Base-by-base conservation (phyloP, 35 echinoderm and acorn worm species). In the Heliocidaris tuberculata region DNA sequence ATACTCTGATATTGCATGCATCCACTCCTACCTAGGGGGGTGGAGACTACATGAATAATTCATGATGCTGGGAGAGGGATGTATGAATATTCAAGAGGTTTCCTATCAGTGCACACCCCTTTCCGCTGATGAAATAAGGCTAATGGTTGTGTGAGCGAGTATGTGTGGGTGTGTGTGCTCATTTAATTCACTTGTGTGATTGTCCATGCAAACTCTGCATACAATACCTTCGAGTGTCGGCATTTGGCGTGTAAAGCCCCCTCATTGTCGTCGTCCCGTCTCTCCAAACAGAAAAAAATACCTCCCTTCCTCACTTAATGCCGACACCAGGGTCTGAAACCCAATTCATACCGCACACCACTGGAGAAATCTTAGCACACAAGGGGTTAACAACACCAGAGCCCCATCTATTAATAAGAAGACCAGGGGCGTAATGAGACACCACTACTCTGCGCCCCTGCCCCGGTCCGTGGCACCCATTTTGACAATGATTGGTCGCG, bases 21-120 rank as follows among this genome's bases (percentile, higher is more conserved):
- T 13, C 32, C 32, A 89, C 7, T 47, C 5, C 87, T 48, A n/a
- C 87, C 87, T 48, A 32, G 87, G 16, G 87, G 87, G 87, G 87
- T 11, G 87, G 87, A 89, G 87, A 32, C 87, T 89, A 13, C 87
- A 89, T 89, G 87, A 89, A 89, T 89, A 48, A 89, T 89, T 89
- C 87, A 89, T 89, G 47, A 48, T 89, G 87, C 31, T 30, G 21
- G 13, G 19, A 89, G 31, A 89, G 47, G 47, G 47, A 32, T 48
- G 31, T 48, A 89, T 89, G 87, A n/a, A 89, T 89, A 89, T 89
- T 89, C 87, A 89, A 31, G 87, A 89, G 31, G 7, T 47, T 13
- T 42, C 15, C 47, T 47, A 32, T 11, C 87, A 89, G 12, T 31
- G 32, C 27, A 6, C 21, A 17, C 65, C 87, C 87, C 21, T 89